Base-by-base conservation (phyloP, 2,113 vertebrate species). In the Ceratotherium simum region DNA sequence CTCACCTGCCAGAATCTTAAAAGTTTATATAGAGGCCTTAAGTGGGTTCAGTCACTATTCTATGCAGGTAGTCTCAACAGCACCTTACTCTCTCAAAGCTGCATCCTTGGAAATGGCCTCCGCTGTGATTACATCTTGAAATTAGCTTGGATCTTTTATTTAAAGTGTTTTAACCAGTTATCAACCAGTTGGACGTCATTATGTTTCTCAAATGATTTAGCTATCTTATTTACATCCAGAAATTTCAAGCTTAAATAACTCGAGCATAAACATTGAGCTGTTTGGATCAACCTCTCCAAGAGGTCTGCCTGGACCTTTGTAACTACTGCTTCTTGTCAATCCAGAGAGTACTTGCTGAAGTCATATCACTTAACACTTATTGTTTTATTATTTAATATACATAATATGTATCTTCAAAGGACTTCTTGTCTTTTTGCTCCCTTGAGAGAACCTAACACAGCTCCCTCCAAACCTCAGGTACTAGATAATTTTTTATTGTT, bases 91-190 rank as follows among this genome's bases (percentile, higher is more conserved):
- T 65, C n/a, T 23, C 65, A 29, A 42, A 60, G 76, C 51, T 14
- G 3, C 1, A 6, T 29, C 79, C 39, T 51, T 25, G 11, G 42
- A 64, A 64, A 25, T 46, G 54, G 29, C 73, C 72, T 29, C 46
- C 23, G 39, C 54, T 18, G 58, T 21, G 14, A 60, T 76, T 75
- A 39, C 20, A 33, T 29, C n/a, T 69, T 87, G 20, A 62, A 72
- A 91, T 20, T 75, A 89, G 31, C 23, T 54, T 89, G 20, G 5
- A 20, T 85, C 14, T 81, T 91, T 86, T 60, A 75, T 89, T 51
- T 65, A 95, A 91, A 91, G 8, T 48, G 10, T 90, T 96, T 92
- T 81, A 92, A 51, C 17, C 29, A 72, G 62, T 90, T 92, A 88
- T 48, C 58, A 21, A 78, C 33, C 33, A 16, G 42, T 72, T 79